Conservation (phyloP, 2,797 vertebrate species). For the Trichosurus vulpecula region DNA sequence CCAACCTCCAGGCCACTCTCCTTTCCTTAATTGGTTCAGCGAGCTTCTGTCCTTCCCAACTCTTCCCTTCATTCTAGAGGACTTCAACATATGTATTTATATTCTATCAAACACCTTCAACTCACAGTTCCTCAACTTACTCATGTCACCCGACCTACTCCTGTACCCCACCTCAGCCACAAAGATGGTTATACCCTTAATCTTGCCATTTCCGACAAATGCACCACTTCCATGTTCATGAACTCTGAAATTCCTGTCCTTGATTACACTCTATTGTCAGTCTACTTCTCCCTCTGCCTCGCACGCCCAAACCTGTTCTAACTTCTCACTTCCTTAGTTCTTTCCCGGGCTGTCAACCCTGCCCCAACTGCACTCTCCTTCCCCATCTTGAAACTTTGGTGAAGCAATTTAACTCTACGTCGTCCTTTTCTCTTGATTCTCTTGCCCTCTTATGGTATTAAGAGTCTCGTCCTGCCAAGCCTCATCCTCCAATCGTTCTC, state of each 20-base stretch:
- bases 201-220: not conserved
- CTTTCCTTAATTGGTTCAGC: not conserved
- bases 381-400: too few species aligned
- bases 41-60: not conserved
- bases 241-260: not conserved
- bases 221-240: not conserved
- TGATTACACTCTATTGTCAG: not conserved
- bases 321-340: not conserved
- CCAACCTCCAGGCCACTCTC: not conserved
- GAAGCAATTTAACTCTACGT: not conserved
- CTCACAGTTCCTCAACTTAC: not conserved
- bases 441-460: not conserved
- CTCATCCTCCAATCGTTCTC: not conserved
- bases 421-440: not conserved
- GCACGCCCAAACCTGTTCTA: not conserved
- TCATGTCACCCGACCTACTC: not conserved
- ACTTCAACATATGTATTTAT: not conserved
- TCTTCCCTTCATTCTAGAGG: not conserved
- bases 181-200: not conserved
- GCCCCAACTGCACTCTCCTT: not conserved
- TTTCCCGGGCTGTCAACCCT: not conserved
- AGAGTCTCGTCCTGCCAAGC: not conserved
- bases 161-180: not conserved
- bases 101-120: not conserved
- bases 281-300: not conserved